phyloP scores from a whole-genome alignment of 2,797 vertebrate species.

The Pteronotus mesoamericanus region DNA sequence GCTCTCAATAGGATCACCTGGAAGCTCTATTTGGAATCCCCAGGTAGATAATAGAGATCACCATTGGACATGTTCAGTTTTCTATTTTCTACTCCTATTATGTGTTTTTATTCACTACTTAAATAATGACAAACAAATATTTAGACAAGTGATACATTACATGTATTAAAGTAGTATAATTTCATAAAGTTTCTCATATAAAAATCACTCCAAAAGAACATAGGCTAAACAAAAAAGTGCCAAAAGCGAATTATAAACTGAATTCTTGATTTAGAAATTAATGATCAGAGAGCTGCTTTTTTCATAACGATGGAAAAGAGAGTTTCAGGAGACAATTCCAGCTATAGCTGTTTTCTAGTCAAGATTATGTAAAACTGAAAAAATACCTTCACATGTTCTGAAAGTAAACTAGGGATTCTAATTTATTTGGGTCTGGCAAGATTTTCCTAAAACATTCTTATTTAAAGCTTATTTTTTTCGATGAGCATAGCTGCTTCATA shows the following conservation, averaged over 20 bases:
- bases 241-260: background rate
- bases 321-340: background rate
- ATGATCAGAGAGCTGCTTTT: background rate
- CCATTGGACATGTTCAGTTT: background rate
- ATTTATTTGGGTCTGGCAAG: background rate
- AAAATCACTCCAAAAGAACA: background rate
- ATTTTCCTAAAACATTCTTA: slow-evolving; percentile 9
- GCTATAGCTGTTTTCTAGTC: background rate
- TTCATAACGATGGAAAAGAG: background rate
- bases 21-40: background rate
- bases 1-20: background rate
- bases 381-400: background rate
- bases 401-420: background rate
- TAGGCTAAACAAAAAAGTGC: background rate
- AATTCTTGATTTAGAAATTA: background rate
- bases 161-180: background rate
- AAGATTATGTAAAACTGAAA: background rate
- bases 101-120: background rate
- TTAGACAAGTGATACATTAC: background rate
- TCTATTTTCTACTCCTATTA: background rate
- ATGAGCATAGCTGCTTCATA: background rate
- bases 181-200: background rate
- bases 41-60: background rate
- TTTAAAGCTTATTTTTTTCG: background rate
- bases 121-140: background rate